Conservation (phyloP, 2,113 vertebrate genomes). For the Odocoileus hemionus region DNA sequence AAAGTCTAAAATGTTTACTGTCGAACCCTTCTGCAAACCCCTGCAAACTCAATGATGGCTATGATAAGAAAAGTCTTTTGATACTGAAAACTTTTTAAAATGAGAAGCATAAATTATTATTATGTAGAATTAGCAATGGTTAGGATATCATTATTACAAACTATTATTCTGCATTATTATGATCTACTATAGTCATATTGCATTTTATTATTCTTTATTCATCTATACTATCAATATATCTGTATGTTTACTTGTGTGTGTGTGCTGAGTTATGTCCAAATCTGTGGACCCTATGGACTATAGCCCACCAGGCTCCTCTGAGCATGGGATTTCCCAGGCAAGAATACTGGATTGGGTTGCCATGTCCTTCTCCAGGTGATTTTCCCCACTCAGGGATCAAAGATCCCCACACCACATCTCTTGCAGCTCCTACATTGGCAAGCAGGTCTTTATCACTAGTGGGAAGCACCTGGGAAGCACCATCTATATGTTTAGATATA, state of each 20-base stretch:
- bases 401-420: not conserved
- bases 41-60: not conserved
- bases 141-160: not conserved
- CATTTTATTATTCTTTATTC: not conserved
- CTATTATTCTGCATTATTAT: not conserved
- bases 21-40: not conserved
- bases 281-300: not conserved
- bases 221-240: not conserved
- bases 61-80: not conserved
- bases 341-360: not conserved
- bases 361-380: not conserved
- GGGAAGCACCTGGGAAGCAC: not conserved
- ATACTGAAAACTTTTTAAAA: not conserved
- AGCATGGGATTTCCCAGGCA: not conserved
- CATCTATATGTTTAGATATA: not conserved
- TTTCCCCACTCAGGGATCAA: not conserved
- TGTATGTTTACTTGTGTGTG: not conserved
- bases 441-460: not conserved
- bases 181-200: not conserved
- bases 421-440: not conserved
- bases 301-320: not conserved
- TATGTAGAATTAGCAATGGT: not conserved
- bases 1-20: not conserved
- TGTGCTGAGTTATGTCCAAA: not conserved
- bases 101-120: not conserved